Base-by-base conservation (phyloP, 2,797 vertebrate genomes). In the Cuniculus paca region DNA sequence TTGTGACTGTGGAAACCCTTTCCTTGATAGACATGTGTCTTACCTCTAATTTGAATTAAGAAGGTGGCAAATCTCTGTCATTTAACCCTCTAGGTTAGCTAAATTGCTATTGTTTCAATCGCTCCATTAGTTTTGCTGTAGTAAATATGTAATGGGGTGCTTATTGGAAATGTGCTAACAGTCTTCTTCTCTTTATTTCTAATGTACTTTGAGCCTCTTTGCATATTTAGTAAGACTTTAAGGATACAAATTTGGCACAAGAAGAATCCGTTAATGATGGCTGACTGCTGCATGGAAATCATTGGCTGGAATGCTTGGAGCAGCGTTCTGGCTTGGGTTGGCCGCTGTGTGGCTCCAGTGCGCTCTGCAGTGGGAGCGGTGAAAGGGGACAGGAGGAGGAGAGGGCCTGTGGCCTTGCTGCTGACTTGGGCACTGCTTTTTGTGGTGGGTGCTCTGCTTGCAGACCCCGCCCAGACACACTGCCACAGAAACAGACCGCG, bases 91-190 rank as follows among this genome's bases (percentile, higher is more conserved):
- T 79, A 6, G 85, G 54, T 88, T 68, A 39, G 56, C 39, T 88
- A 77, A 85, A 22, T 70, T 88, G 52, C 24, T 80, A 20, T 24
- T 42, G 34, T 45, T 90, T 70, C 54, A 82, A 1, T 93, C 42
- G 60, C 77, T 94, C 75, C 24, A 74, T 90, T 75, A 82, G 77
- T 82, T 87, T 52, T 94, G 14, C 45, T 94, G 80, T 91, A 91
- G 68, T 94, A 48, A n/a, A n/a, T 77, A 36, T 2, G 8, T 68
- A 58, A 13, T 65, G 34, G 54, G n/a, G 6, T 90, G 45, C 31
- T 26, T 88, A 0, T 54, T 88, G 34, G 70, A 90, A 87, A 75
- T 70, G 0, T 70, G 39, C 61, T 39, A 42, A 6, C 78, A 20
- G 31, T 11, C 3, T 20, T 10, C 5, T 13, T 12, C 42, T 1